A percentile compares a stretch with the other conserved stretches of the same genome.
Conservation (phyloP, 2,888 invertebrate species). For the Leucophora obtusa region DNA sequence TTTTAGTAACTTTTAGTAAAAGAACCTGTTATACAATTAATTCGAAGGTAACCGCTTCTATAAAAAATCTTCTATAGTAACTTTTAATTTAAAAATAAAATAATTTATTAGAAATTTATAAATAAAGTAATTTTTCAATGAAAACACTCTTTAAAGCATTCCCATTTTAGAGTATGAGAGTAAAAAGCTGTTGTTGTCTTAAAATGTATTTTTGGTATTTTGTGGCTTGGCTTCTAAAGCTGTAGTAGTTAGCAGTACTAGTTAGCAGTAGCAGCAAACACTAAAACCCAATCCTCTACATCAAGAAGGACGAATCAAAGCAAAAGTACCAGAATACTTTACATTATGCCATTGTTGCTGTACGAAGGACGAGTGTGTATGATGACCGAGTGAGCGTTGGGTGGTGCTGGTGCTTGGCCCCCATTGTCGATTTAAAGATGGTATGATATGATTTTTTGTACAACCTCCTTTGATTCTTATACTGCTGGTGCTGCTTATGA, state of each 20-base stretch:
- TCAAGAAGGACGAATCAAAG: conserved; percentile 78
- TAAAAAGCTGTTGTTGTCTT: conserved; percentile 28
- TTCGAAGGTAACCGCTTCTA: too few relatives aligned
- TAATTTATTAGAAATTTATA: too few relatives aligned
- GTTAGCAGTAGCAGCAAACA: conserved; percentile 67
- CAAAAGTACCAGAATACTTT: conserved; percentile 72
- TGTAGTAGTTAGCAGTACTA: conserved; percentile 33
- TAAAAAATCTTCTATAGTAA: too few relatives aligned
- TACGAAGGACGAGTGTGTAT: not conserved
- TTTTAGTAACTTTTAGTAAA: too few relatives aligned
- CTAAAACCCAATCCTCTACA: conserved; percentile 71
- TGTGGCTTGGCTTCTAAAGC: conserved; percentile 75
- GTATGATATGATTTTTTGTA: conserved; percentile 50
- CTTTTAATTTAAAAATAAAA: too few relatives aligned
- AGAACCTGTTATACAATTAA: too few relatives aligned
- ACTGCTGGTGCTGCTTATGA: conserved; percentile 64
- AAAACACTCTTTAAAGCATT: not conserved
- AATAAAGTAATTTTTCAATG: not conserved
- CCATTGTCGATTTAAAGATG: conserved; percentile 35
- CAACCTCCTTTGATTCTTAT: conserved; percentile 63
- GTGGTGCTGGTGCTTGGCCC: conserved; percentile 46
- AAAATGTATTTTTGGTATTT: conserved; percentile 71
- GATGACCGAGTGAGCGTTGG: not conserved
- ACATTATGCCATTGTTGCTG: conserved; percentile 16
- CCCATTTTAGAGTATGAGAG: not conserved